Conservation (phyloP, 2,797 vertebrate genomes). For the Lithobates sylvaticus region DNA sequence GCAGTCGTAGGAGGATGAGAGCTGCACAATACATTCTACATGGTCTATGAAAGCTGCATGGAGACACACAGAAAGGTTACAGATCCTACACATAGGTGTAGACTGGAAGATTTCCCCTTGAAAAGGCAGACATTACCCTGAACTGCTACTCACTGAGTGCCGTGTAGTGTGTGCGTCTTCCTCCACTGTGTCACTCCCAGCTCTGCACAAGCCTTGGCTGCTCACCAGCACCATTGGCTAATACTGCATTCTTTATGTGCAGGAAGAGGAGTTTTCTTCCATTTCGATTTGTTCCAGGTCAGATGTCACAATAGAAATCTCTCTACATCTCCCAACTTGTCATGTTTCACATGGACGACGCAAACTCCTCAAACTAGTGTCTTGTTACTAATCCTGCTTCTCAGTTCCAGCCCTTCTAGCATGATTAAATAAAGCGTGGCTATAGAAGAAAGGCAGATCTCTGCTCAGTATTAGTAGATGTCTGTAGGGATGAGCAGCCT, state of each 20-base stretch:
- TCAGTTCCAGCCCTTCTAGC: too few relatives aligned
- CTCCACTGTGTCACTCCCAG: conserved; percentile 26
- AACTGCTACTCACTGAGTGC: background rate
- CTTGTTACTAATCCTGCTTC: too few relatives aligned
- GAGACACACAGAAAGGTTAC: background rate
- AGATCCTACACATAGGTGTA: background rate
- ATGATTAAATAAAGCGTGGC: too few relatives aligned
- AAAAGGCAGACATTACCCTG: too few relatives aligned
- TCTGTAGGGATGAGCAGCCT: too few relatives aligned
- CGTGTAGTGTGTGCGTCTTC: background rate
- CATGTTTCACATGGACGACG: background rate
- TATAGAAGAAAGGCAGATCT: too few relatives aligned
- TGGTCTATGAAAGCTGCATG: background rate
- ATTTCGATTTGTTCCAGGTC: conserved; percentile 30
- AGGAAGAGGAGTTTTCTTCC: conserved; percentile 22
- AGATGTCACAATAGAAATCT: conserved; percentile 2
- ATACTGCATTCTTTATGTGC: background rate
- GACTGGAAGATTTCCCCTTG: background rate
- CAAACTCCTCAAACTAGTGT: too few relatives aligned
- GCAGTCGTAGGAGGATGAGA: background rate
- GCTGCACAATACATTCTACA: background rate
- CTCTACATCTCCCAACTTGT: background rate
- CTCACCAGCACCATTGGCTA: conserved; percentile 11
- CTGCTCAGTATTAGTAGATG: too few relatives aligned
- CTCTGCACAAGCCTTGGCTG: conserved; percentile 3